phyloP scores from a whole-genome alignment of 2,113 vertebrate species.

The Connochaetes taurinus region DNA sequence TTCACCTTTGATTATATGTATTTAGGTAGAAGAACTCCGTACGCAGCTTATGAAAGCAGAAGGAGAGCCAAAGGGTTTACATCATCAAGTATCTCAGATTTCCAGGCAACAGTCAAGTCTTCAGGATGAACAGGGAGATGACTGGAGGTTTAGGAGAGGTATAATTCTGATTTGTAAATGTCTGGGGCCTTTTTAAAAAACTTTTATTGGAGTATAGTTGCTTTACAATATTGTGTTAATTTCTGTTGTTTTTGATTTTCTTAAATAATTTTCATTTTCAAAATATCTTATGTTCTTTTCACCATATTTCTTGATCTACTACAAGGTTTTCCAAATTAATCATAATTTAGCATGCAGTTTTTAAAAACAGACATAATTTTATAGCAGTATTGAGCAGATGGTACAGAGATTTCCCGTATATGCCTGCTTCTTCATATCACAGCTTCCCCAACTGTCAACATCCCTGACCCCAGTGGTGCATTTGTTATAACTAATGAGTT shows the following conservation, averaged over 20 bases:
- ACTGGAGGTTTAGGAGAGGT: slow-evolving; percentile 78
- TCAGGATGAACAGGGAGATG: slow-evolving; percentile 77
- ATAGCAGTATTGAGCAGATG: background rate
- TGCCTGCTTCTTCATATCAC: background rate
- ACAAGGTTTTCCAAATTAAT: background rate
- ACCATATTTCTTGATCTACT: background rate
- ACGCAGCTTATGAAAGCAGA: slow-evolving; percentile 85
- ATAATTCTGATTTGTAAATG: slow-evolving; percentile 17
- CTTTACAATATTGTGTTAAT: background rate
- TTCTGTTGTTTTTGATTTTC: background rate
- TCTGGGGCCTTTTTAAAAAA: background rate
- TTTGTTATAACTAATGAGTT: background rate
- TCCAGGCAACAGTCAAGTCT: slow-evolving; percentile 69
- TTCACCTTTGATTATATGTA: slow-evolving; percentile 43
- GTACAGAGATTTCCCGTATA: background rate
- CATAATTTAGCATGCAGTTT: background rate
- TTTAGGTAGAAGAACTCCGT: slow-evolving; percentile 89
- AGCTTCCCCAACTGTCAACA: background rate
- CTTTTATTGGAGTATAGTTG: background rate
- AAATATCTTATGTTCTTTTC: background rate
- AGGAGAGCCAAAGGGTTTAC: slow-evolving; percentile 82
- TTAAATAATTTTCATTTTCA: background rate
- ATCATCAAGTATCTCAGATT: slow-evolving; percentile 79
- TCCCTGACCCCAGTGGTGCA: background rate
- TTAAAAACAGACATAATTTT: background rate